Conservation (phyloP, 2,113 vertebrate genomes). For the Strix aluco region DNA sequence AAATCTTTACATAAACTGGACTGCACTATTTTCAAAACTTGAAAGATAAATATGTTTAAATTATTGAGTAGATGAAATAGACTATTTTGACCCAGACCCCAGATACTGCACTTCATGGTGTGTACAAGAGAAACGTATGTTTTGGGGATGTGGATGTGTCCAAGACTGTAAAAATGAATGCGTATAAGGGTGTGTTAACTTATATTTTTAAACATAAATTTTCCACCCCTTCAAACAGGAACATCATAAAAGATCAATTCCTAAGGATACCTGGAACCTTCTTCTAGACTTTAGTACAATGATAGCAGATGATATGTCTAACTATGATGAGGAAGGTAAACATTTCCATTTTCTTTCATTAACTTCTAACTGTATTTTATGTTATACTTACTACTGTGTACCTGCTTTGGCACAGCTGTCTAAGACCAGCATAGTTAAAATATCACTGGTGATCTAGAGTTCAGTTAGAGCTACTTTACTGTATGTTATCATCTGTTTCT, state of each 20-base stretch:
- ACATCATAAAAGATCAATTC: constrained; percentile 90
- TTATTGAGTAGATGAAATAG: not conserved
- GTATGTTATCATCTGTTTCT: not conserved
- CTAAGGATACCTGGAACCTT: constrained; percentile 89
- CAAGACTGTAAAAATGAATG: not conserved
- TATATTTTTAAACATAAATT: not conserved
- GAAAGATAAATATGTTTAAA: not conserved
- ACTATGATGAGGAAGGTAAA: constrained; percentile 89
- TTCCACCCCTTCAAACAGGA: constrained; percentile 71
- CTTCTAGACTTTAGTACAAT: constrained; percentile 88
- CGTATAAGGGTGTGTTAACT: not conserved
- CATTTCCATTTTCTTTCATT: not conserved
- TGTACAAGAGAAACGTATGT: not conserved
- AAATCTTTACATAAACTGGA: constrained; percentile 34
- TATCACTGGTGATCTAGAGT: not conserved
- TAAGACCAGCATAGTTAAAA: not conserved
- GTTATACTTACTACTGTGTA: not conserved
- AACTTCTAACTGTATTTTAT: not conserved
- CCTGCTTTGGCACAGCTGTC: not conserved
- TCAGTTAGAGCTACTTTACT: not conserved
- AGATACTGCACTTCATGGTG: not conserved
- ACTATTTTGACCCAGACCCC: not conserved
- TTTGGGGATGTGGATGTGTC: not conserved
- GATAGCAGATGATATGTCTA: constrained; percentile 90
- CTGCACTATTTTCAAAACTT: constrained; percentile 24